These are phyloP conservation scores for Neogale vison DNA, from an alignment of 2,113 vertebrate species.

Conservation along the genomic window DNA sequence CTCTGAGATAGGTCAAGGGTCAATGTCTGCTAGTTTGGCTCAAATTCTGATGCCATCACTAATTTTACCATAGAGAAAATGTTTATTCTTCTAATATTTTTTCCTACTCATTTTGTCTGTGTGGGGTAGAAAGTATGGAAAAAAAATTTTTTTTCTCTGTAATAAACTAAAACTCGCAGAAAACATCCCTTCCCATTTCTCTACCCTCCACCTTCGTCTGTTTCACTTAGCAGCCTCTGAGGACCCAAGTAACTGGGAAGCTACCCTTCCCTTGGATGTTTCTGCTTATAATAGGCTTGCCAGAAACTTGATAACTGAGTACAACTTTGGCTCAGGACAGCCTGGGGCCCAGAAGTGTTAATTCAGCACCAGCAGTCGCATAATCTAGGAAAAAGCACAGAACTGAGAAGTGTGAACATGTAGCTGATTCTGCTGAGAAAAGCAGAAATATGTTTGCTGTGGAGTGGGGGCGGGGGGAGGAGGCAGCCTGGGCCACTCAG, in stretches of 20 bases:
- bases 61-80: neutral
- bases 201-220: neutral
- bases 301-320: neutral
- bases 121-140: neutral
- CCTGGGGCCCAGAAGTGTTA: neutral
- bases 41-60: neutral
- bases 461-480: fast-evolving
- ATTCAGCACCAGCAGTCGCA: neutral
- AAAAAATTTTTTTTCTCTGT: neutral
- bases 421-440: neutral
- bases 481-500: neutral
- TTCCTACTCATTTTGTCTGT: neutral
- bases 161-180: neutral
- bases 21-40: neutral
- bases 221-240: neutral
- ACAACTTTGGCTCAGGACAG: neutral
- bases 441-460: neutral
- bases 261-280: neutral
- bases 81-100: neutral
- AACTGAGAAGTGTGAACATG: neutral
- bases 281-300: neutral
- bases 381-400: neutral
- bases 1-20: neutral
- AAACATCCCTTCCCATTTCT: neutral
- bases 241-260: neutral